phyloP scores from a whole-genome alignment of 2,888 invertebrate genomes.

The Electrophaes corylata region DNA sequence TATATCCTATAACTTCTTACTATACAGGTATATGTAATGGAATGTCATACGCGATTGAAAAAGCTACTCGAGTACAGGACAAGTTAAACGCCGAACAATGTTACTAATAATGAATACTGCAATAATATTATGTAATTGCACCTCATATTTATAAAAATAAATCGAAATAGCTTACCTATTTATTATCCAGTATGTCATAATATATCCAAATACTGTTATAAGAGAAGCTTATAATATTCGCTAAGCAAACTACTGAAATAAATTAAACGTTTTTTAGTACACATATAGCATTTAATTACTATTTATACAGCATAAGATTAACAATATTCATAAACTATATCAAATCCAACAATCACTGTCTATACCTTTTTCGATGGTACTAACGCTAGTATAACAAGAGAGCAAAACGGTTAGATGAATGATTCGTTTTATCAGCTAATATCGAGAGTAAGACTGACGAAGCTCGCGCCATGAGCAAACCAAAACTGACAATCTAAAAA shows the following conservation, averaged over 20 bases:
- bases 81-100: not conserved
- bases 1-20: not conserved
- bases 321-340: conserved; percentile 84
- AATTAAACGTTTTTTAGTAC: conserved; percentile 79
- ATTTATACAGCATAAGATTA: conserved; percentile 84
- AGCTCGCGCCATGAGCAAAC: conserved; percentile 5
- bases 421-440: conserved; percentile 49
- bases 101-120: not conserved
- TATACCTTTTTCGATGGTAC: conserved; percentile 79
- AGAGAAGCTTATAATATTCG: conserved; percentile 53
- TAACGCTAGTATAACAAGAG: conserved; percentile 80
- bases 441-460: conserved; percentile 49
- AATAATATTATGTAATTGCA: not conserved
- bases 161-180: conserved; percentile 74
- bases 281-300: conserved; percentile 84
- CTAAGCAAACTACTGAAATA: conserved; percentile 67
- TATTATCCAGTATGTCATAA: conserved; percentile 57
- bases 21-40: not conserved
- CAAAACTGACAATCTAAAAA: not conserved
- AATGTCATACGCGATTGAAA: not conserved
- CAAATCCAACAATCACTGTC: conserved; percentile 84
- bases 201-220: conserved; percentile 59
- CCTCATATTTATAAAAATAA: conserved; percentile 41
- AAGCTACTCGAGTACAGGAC: too few relatives aligned
- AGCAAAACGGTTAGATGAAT: conserved; percentile 74